Base-by-base conservation (phyloP, 2,113 vertebrate genomes). In the Phasianus colchicus region DNA sequence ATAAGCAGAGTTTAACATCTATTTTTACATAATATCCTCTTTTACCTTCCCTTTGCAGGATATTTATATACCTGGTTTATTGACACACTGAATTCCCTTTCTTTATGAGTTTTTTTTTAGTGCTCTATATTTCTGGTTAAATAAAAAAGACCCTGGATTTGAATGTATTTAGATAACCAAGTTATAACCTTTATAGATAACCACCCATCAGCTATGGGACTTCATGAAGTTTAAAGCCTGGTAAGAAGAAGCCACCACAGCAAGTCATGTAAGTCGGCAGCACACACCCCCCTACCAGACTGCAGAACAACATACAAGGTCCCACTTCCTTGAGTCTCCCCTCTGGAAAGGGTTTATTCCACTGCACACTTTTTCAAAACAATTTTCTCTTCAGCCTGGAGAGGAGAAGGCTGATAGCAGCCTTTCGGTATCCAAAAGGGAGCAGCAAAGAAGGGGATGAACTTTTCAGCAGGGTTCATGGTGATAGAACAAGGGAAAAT, bases 201-300 rank as follows among this genome's bases (percentile, higher is more conserved):
- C 0, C 0, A 50, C 27, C 11, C 17, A 55, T 17, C 6, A 19
- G 32, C 52, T 55, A 13, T 19, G 2, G 34, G 27, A 57, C 24
- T 60, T 32, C 22, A 27, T 42, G 27, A 80, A 69, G 65, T 16
- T 32, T 16, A 50, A n/a, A 13, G 34, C 16, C 29, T 38, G 25
- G 40, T 54, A 63, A 58, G 66, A 40, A 38, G 12, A 38, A 75
- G 16, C 55, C 36, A 45, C 29, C 57, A 55, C 45, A 1, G 22
- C 10, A 58, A 89, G 48, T 42, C 43, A 55, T n/a, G 36, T 40
- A 24, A 61, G 85, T 75, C 34, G 72, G 54, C 50, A 86, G 60
- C 19, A 34, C 5, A 2, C 13, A 54, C 48, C 11, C 9, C 21
- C 48, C 40, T 72, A 18, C 38, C 34, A 60, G 11, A 13, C 34